A percentile compares a stretch with the other conserved stretches of the same genome.
Conservation (phyloP, 2,797 vertebrate species). For the Morus bassanus region DNA sequence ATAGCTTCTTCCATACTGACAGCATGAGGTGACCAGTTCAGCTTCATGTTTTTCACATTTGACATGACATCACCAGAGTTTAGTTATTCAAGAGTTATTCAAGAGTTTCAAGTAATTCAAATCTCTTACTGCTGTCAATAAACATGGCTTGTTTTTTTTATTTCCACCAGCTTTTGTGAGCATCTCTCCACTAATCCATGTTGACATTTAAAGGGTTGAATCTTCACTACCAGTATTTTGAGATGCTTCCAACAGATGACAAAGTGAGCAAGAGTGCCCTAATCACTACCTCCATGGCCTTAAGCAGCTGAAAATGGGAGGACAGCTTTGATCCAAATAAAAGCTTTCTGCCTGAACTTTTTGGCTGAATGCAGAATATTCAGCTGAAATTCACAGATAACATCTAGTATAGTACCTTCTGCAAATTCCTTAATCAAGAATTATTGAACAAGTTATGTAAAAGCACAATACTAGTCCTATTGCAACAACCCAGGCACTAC, state of each 20-base stretch:
- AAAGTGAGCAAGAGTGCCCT: neutral
- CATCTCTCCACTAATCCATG: neutral
- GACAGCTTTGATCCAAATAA: neutral
- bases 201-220: neutral
- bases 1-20: neutral
- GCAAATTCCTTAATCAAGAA: neutral
- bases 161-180: neutral
- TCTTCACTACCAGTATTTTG: neutral
- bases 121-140: neutral
- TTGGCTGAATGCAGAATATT: neutral
- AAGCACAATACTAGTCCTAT: neutral
- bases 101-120: neutral
- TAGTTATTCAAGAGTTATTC: no score
- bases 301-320: neutral
- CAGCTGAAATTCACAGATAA: neutral
- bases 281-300: neutral
- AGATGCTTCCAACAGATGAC: neutral
- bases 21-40: neutral
- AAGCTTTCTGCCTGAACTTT: neutral
- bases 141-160: neutral
- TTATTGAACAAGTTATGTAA: neutral
- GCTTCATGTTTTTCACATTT: neutral
- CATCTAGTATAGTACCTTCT: neutral
- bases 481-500: neutral
- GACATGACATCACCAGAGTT: neutral